phyloP scores from a whole-genome alignment of 2,797 vertebrate genomes.

The Rhinophrynus dorsalis region DNA sequence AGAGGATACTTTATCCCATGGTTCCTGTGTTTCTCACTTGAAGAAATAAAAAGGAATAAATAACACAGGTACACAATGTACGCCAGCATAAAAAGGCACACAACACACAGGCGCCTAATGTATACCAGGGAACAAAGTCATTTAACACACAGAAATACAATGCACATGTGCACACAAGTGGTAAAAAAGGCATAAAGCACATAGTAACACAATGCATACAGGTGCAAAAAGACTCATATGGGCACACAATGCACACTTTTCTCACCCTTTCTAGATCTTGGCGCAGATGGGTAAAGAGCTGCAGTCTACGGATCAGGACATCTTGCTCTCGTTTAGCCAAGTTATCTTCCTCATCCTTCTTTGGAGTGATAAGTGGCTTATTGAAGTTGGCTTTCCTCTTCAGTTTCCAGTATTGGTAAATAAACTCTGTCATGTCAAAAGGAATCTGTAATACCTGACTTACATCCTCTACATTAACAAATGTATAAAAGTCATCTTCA shows the following conservation, averaged over 20 bases:
- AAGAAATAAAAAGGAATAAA: no score
- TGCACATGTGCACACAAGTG: no score
- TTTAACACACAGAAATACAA: no score
- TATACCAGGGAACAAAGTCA: no score
- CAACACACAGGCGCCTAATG: no score
- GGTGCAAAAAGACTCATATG: neutral
- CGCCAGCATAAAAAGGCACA: no score
- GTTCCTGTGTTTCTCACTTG: no score
- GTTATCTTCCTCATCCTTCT: conserved; percentile 95
- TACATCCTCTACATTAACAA: conserved; percentile 81
- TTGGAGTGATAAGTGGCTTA: conserved; percentile 92
- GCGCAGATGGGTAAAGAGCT: conserved; percentile 94
- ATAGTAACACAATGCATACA: neutral
- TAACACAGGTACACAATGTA: no score
- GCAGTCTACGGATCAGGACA: conserved; percentile 86
- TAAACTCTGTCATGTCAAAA: conserved; percentile 81
- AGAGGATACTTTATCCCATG: no score
- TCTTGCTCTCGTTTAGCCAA: conserved; percentile 92
- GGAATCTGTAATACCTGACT: conserved; percentile 75
- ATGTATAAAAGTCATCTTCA: conserved; percentile 91
- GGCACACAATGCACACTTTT: neutral
- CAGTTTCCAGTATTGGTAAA: conserved; percentile 96
- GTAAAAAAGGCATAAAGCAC: no score
- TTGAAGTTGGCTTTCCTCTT: conserved; percentile 94
- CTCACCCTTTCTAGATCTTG: conserved; percentile 97